phyloP scores from a whole-genome alignment of 2,113 vertebrate genomes.

The Aspiorhynchus laticeps region DNA sequence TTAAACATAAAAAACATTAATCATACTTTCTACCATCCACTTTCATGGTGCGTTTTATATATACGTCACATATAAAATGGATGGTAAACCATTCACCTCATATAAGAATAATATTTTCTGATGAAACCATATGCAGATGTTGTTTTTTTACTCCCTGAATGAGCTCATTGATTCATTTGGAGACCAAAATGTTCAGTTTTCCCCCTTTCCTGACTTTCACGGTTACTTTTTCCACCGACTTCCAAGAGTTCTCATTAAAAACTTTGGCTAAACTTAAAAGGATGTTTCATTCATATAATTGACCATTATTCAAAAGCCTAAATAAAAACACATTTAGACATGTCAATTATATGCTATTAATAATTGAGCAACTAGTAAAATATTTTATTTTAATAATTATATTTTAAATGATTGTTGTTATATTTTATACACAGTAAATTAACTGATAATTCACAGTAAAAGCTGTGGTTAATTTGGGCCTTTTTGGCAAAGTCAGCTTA shows the following conservation, averaged over 20 bases:
- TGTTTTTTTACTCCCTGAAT: constrained; percentile 48
- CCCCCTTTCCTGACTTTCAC: constrained; percentile 36
- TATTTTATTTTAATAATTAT: not conserved
- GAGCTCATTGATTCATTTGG: constrained; percentile 55
- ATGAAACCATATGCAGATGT: constrained; percentile 43
- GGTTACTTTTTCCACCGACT: constrained; percentile 34
- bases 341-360: not conserved
- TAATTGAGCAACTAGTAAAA: not conserved
- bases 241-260: constrained; percentile 46
- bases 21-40: not conserved
- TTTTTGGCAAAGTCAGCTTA: not conserved
- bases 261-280: constrained; percentile 3
- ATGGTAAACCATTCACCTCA: constrained; percentile 7
- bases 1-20: constrained; percentile 12
- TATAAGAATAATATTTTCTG: constrained; percentile 23
- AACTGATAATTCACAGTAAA: not conserved
- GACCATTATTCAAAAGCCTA: not conserved
- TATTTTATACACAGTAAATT: not conserved
- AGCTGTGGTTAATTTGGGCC: not conserved
- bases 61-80: not conserved
- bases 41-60: not conserved
- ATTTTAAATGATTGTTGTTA: not conserved
- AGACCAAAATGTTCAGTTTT: constrained; percentile 42
- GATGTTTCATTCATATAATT: constrained; percentile 10
- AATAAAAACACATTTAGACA: not conserved